These are phyloP conservation scores for Melipona beecheii DNA, from an alignment of 2,888 invertebrate genomes.

Conservation along the genomic window DNA sequence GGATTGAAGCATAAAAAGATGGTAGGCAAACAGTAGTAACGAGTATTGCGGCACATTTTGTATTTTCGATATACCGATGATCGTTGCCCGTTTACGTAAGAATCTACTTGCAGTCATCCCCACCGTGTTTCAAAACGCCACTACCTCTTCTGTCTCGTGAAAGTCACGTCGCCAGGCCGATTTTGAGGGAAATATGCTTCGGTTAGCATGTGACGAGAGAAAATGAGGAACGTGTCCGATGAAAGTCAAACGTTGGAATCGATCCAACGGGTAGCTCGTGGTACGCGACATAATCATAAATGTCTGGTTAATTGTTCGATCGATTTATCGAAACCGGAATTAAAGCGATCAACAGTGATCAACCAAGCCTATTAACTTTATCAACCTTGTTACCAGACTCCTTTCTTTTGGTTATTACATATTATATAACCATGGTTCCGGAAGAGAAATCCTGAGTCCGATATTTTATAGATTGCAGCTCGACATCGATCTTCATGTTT, in stretches of 20 bases:
- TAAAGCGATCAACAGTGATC: neutral
- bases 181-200: conserved; percentile 66
- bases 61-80: conserved; percentile 32
- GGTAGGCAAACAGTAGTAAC: neutral
- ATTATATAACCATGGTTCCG: conserved; percentile 60
- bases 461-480: conserved; percentile 32
- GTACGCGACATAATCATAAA: conserved; percentile 47
- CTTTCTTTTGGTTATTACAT: conserved; percentile 19
- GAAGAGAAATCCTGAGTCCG: conserved; percentile 55
- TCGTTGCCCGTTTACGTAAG: conserved; percentile 51
- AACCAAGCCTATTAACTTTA: neutral
- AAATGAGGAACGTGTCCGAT: conserved; percentile 71
- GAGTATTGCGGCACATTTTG: conserved; percentile 19
- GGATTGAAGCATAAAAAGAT: neutral
- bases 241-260: conserved; percentile 75
- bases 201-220: conserved; percentile 59
- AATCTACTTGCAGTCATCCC: conserved; percentile 32
- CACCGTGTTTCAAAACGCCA: conserved; percentile 28
- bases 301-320: conserved; percentile 47
- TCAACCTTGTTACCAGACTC: conserved; percentile 8
- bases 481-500: conserved; percentile 17
- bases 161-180: conserved; percentile 51
- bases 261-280: conserved; percentile 62
- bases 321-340: conserved; percentile 10
- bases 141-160: conserved; percentile 54